Base-by-base conservation (phyloP, 2,113 vertebrate genomes). In the Rhea pennata region DNA sequence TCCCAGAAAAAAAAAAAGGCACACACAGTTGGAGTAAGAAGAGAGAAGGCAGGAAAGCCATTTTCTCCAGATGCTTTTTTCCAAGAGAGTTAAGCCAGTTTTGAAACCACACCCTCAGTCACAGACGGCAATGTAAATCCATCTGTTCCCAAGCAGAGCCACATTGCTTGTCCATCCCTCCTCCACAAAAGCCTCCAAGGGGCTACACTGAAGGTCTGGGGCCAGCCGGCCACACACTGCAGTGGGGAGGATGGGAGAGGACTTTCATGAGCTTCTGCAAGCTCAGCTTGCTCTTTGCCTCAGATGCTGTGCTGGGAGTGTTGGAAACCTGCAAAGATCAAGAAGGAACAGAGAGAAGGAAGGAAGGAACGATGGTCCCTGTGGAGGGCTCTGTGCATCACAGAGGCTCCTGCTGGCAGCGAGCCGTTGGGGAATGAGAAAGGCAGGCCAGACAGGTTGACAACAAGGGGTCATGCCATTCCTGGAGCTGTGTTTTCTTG, bases 61-160 rank as follows among this genome's bases (percentile, higher is more conserved):
- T 87, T 90, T 90, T 91, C 95, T 96, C 75, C 87, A 96, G 87
- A 93, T 95, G 48, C 27, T 27, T 93, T 97, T 96, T 96, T 97
- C 95, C 96, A 74, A 80, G 71, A 0, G 0, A 31, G 69, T 74
- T 0, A 2, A 0, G 50, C 96, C 96, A 97, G 56, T 77, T 94
- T 85, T 80, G 78, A 96, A 96, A 90, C 95, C 95, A 90, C 96
- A 97, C 96, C 95, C 93, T 95, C 74, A 12, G 87, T 84, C 92
- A 65, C 96, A 97, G 96, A 95, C 96, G 92, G 92, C 76, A 87
- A 77, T 82, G 91, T 91, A 87, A 96, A 87, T 79, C 79, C 0
- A 16, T 95, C 92, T 97, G 88, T 85, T 97, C 90, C 79, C 36
- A 71, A 78, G 87, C n/a, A 17, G 5, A 33, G 5, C 36, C 5